These are phyloP conservation scores for Plebejus anna DNA, from an alignment of 2,888 invertebrate genomes.

Conservation along the genomic window DNA sequence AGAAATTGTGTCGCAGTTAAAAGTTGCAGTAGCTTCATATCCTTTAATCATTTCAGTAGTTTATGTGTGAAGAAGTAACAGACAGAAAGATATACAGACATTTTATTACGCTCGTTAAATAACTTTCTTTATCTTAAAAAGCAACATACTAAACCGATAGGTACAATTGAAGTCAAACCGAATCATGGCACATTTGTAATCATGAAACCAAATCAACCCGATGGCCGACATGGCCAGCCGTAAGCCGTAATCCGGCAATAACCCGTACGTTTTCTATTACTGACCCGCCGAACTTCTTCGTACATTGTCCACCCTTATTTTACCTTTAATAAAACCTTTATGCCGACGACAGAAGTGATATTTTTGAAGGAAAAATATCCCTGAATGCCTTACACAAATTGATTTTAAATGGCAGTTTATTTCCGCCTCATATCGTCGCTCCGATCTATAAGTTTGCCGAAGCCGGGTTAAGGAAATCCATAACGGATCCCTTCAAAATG, in stretches of 20 bases:
- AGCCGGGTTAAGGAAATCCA: constrained; percentile 76
- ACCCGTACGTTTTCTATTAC: constrained; percentile 33
- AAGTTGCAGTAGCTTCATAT: too few relatives aligned
- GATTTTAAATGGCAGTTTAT: constrained; percentile 80
- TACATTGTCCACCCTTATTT: not conserved
- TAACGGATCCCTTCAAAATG: constrained; percentile 74
- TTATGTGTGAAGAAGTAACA: too few relatives aligned
- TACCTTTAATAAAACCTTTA: not conserved
- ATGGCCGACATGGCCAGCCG: constrained; percentile 1
- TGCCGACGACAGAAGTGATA: not conserved
- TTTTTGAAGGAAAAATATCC: not conserved
- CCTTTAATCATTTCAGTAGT: too few relatives aligned
- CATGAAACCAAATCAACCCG: constrained; percentile 3
- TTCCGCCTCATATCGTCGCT: constrained; percentile 77
- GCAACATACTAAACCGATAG: not conserved
- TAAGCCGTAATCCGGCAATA: constrained; percentile 32
- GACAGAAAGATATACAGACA: too few relatives aligned
- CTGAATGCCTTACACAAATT: constrained; percentile 74
- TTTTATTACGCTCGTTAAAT: too few relatives aligned
- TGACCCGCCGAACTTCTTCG: constrained; percentile 63
- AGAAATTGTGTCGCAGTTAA: too few relatives aligned
- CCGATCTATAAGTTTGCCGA: constrained; percentile 78
- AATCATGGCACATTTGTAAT: constrained; percentile 8
- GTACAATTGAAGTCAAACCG: not conserved
- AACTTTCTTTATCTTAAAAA: not conserved